Base-by-base conservation (phyloP, 2,888 invertebrate species). In the Seladonia tumulorum region DNA sequence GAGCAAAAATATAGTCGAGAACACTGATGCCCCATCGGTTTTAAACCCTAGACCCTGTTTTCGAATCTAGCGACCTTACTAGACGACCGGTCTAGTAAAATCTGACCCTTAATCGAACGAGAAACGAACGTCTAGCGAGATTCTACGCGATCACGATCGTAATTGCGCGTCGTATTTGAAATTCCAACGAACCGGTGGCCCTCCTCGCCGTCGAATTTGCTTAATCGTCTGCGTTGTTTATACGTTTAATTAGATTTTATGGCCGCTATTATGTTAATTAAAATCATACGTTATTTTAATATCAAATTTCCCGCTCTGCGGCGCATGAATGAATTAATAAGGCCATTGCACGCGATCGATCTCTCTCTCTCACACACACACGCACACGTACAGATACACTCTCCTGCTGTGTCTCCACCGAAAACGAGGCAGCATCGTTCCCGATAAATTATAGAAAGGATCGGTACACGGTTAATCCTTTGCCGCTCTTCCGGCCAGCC, bases 261-360 rank as follows among this genome's bases (percentile, higher is more conserved):
- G 82, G 86, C 86, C 79, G 25, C 57, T 45, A 35, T 82, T 76
- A 53, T 47, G 79, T 81, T 86, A 85, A 86, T 86, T 75, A 78
- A 78, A 81, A 63, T 86, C 68, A 63, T 83, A 81, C 78, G 87
- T 88, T 77, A 49, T 86, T 82, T 39, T n/a, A 66, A 18, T 66
- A 78, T 79, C 63, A 80, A 86, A 80, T 87, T 81, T 71, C 68
- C 83, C 29, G 60, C 49, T 60, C 45, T 8, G 18, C 42, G 14
- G 60, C 7, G 66, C 79, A 45, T 29, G 47, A 75, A 68, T 35
- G 57, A 82, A 85, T 82, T 76, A 86, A 82, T 60, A 82, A 47
- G 42, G 16, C 25, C 42, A 60, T 81, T 81, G 85, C 66, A 22
- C 39, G 22, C 35, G 22, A 42, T 25, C 14, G 1, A 25, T 14